Conservation (phyloP, 2,888 invertebrate species). For the Macaria liturata region DNA sequence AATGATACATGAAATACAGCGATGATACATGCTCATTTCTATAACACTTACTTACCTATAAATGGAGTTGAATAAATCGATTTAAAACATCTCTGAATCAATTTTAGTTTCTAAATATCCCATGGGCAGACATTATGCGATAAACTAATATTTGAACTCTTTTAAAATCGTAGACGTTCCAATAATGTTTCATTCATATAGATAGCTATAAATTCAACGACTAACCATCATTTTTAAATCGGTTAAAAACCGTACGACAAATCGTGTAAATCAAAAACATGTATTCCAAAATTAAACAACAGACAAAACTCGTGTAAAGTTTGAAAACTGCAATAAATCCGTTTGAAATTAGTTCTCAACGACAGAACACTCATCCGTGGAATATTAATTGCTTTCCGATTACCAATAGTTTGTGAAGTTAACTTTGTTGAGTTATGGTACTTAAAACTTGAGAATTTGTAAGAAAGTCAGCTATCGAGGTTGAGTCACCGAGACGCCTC, state of each 20-base stretch:
- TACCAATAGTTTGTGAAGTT: slow-evolving; percentile 58
- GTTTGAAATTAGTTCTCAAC: slow-evolving; percentile 62
- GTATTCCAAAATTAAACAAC: slow-evolving; percentile 26
- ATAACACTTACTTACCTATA: too few relatives aligned
- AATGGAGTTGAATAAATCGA: too few relatives aligned
- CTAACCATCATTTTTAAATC: too few relatives aligned
- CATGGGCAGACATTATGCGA: too few relatives aligned
- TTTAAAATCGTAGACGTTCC: too few relatives aligned
- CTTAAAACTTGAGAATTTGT: slow-evolving; percentile 47
- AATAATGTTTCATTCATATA: too few relatives aligned
- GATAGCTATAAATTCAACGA: too few relatives aligned
- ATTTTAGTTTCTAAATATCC: too few relatives aligned
- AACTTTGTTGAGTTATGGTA: slow-evolving; percentile 60
- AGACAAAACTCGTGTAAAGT: slow-evolving; percentile 36
- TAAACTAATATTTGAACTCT: too few relatives aligned
- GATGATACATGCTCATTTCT: too few relatives aligned
- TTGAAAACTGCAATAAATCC: slow-evolving; percentile 61
- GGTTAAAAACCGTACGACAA: slow-evolving; percentile 20
- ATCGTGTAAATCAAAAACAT: slow-evolving; percentile 28
- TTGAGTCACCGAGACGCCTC: background rate
- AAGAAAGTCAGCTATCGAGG: slow-evolving; percentile 31
- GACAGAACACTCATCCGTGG: slow-evolving; percentile 62
- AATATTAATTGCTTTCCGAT: slow-evolving; percentile 65
- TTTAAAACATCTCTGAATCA: too few relatives aligned
- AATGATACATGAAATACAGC: too few relatives aligned